Conservation (phyloP, 2,888 invertebrate species). For the Epistrophella euchroma region DNA sequence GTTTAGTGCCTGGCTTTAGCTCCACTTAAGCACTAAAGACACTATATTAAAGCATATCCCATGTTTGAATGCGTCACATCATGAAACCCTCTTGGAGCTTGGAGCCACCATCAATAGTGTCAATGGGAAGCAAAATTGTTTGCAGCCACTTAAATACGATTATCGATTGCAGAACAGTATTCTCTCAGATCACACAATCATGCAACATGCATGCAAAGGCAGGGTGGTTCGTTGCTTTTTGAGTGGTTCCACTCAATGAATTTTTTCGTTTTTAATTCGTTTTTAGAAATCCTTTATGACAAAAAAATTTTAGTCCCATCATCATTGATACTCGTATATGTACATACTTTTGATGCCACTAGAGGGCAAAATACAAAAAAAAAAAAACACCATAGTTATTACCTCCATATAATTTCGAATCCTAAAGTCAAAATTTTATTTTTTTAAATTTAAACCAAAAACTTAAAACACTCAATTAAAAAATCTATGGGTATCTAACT, state of each 20-base stretch:
- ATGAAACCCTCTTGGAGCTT: conserved; percentile 30
- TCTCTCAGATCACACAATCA: conserved; percentile 36
- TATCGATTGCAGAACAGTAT: conserved; percentile 66
- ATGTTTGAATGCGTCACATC: not conserved
- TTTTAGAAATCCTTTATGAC: conserved; percentile 51
- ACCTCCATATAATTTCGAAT: too few relatives aligned
- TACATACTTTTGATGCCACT: too few relatives aligned
- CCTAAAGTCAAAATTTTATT: too few relatives aligned
- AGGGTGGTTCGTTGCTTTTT: conserved; percentile 4
- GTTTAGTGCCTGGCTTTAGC: conserved; percentile 29
- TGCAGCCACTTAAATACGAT: conserved; percentile 72
- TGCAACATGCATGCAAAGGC: conserved; percentile 9
- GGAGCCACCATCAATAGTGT: conserved; percentile 44
- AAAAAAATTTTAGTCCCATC: conserved; percentile 43
- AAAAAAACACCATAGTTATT: too few relatives aligned
- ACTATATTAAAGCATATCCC: not conserved
- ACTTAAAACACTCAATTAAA: too few relatives aligned
- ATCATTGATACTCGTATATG: too few relatives aligned
- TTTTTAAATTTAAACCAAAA: too few relatives aligned
- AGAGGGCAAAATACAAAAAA: too few relatives aligned
- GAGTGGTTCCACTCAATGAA: conserved; percentile 50
- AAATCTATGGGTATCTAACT: too few relatives aligned
- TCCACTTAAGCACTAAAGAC: not conserved
- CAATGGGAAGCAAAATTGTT: conserved; percentile 67
- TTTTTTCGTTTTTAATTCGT: conserved; percentile 43